Base-by-base conservation (phyloP, 2,113 vertebrate species). In the Albula goreensis region DNA sequence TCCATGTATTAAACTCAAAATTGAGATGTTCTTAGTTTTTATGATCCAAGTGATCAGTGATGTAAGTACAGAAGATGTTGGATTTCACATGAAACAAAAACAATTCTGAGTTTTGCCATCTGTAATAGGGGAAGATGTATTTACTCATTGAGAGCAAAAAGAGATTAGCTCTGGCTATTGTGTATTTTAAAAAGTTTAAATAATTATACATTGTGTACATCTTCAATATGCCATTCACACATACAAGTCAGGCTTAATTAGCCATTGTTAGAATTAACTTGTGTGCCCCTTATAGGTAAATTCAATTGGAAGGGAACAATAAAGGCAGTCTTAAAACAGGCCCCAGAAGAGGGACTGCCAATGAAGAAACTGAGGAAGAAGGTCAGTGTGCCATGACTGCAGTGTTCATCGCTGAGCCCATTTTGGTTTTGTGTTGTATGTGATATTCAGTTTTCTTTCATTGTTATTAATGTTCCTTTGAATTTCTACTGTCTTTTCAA, bases 261-360 rank as follows among this genome's bases (percentile, higher is more conserved):
- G n/a, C n/a, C 31, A 8, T 31, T 19, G 70, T 74, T 74, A 9
- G 70, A 31, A 31, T 74, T 0, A 74, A 74, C 70, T 74, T 74
- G 25, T 74, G 5, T 74, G 1, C 86, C 88, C 70, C 83, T 77
- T 90, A 79, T 85, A 99, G 98, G 96, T 49, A 99, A 97, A 96
- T 99, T 99, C 93, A 98, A 97, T 91, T 99, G 98, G 98, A 99
- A 98, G 70, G 97, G 97, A 88, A 99, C 96, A 0, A 99, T 99
- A 88, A 97, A 96, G 91, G 96, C 97, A 0, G 87, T 98, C 86
- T 93, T 99, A 86, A 96, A 87, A 86, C 94, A 96, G 41, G 94
- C 97, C 83, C 95, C 96, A 31, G 97, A 98, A 83, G 96, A 98
- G 0, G 97, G 98, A 86, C 91, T 99, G 51, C 83, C 97, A 1